Conservation (phyloP, 2,797 vertebrate genomes). For the Huso huso region DNA sequence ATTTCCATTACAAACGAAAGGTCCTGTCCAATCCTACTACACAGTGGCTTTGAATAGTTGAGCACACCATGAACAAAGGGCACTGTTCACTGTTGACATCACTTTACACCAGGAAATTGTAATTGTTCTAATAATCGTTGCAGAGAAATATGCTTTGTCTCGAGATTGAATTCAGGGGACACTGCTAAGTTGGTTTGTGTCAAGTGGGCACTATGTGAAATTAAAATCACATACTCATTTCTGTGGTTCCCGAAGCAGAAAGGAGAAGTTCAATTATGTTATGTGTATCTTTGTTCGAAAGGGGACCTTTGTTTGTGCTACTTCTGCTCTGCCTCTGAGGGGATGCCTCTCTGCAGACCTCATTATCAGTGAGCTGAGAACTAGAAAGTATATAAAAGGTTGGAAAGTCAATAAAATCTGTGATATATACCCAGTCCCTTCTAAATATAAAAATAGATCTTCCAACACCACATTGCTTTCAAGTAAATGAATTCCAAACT, state of each 20-base stretch:
- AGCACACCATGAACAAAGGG: conserved; percentile 38
- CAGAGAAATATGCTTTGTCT: conserved; percentile 41
- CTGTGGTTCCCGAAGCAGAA: background rate
- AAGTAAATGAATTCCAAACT: conserved; percentile 13
- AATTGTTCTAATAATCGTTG: conserved; percentile 49
- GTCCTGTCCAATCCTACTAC: conserved; percentile 42
- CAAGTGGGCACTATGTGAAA: conserved; percentile 19
- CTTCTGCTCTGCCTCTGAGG: conserved; percentile 9
- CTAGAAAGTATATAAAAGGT: conserved; percentile 23
- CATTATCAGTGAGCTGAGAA: conserved; percentile 27
- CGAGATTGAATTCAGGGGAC: conserved; percentile 29
- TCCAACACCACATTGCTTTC: conserved; percentile 7
- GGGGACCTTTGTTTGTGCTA: conserved; percentile 6
- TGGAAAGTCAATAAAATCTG: conserved; percentile 21
- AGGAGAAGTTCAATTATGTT: conserved; percentile 5
- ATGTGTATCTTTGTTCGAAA: conserved; percentile 13
- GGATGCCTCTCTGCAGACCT: conserved; percentile 28
- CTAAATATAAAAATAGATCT: conserved; percentile 19
- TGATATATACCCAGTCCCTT: conserved; percentile 24
- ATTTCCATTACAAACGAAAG: conserved; percentile 47
- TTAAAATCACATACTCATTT: conserved; percentile 13
- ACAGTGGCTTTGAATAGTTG: conserved; percentile 38
- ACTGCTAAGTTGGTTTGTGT: conserved; percentile 27
- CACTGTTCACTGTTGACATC: conserved; percentile 38
- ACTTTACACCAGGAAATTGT: conserved; percentile 39